A percentile compares a stretch with the other conserved stretches of the same genome.
Evolutionary conservation across 1,140 invertebrate genomes (phyloP).

Genomic region (Chlorops oryzae): DNA sequence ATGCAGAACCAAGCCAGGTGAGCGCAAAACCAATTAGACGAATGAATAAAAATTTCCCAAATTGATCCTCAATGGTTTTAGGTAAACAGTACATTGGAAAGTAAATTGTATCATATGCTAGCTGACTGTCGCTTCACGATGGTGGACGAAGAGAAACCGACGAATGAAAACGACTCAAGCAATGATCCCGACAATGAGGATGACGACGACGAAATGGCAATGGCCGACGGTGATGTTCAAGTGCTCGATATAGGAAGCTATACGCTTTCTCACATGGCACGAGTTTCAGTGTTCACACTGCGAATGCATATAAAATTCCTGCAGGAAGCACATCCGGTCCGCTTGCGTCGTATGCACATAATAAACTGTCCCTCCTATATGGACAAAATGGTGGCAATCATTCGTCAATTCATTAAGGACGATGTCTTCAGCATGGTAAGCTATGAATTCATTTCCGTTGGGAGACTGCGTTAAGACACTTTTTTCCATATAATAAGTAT

Average conservation of each 20-base stretch:
- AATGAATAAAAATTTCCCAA: not conserved
- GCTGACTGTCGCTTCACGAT: slow-evolving; percentile 58
- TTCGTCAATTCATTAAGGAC: slow-evolving; percentile 58
- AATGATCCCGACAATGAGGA: slow-evolving; percentile 8
- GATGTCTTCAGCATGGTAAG: slow-evolving; percentile 51
- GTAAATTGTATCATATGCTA: slow-evolving; percentile 62
- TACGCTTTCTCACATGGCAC: slow-evolving; percentile 56
- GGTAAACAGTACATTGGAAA: slow-evolving; percentile 58
- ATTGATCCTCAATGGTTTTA: slow-evolving; percentile 23
- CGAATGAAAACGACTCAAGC: not conserved
- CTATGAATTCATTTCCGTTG: no score
- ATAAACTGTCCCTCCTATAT: slow-evolving; percentile 60
- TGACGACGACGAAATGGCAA: slow-evolving; percentile 22
- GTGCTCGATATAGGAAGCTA: slow-evolving; percentile 61
- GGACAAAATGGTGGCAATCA: slow-evolving; percentile 55
- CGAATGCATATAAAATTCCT: slow-evolving; percentile 36
- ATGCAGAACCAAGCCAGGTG: slow-evolving; percentile 33
- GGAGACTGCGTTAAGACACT: no score
- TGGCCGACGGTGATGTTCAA: slow-evolving; percentile 57
- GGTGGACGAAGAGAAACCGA: slow-evolving; percentile 18
- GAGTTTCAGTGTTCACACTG: slow-evolving; percentile 56
- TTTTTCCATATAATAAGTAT: no score
- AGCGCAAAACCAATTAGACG: not conserved
- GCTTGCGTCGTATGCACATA: slow-evolving; percentile 66
- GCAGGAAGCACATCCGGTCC: slow-evolving; percentile 69